Percentiles rank a stretch among this genome's conserved stretches.
These are phyloP conservation scores for Papilio protenor DNA, from an alignment of 2,888 invertebrate genomes.

Conservation along the genomic window DNA sequence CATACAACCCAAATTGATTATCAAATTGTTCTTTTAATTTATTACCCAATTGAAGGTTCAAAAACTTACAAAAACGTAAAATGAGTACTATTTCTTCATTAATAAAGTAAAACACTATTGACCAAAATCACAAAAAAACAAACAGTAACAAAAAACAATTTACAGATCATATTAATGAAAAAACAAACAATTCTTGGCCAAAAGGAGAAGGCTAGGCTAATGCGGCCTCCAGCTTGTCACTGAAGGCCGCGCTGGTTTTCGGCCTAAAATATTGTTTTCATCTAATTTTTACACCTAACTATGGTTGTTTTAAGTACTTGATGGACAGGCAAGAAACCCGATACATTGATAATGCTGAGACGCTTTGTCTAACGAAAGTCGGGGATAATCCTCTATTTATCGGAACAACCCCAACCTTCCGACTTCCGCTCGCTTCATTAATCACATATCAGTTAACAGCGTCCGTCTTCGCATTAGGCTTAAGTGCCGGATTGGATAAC, in stretches of 20 bases:
- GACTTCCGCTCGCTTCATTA: conserved; percentile 50
- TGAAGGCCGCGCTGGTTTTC: too few species aligned
- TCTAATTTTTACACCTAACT: not conserved
- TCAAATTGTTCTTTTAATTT: not conserved
- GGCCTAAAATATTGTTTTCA: not conserved
- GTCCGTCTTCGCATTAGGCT: conserved; percentile 49
- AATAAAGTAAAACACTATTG: too few species aligned
- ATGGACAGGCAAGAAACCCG: conserved; percentile 13
- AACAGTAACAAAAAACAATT: too few species aligned
- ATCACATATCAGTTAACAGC: conserved; percentile 56
- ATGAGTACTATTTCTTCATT: too few species aligned
- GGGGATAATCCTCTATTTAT: conserved; percentile 47
- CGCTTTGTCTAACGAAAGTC: conserved; percentile 39
- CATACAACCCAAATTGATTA: not conserved
- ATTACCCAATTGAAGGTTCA: not conserved
- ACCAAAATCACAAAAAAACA: too few species aligned
- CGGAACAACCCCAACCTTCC: conserved; percentile 46
- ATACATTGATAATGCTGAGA: conserved; percentile 35
- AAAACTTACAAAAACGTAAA: too few species aligned
- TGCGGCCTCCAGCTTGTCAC: too few species aligned
- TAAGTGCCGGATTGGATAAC: conserved; percentile 42
- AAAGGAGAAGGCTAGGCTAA: too few species aligned
- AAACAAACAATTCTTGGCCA: too few species aligned
- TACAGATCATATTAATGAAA: too few species aligned
- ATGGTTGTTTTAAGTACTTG: not conserved